A percentile compares a stretch with the other conserved stretches of the same genome.
Conservation (phyloP, 2,113 vertebrate genomes). For the Sciurus niger region DNA sequence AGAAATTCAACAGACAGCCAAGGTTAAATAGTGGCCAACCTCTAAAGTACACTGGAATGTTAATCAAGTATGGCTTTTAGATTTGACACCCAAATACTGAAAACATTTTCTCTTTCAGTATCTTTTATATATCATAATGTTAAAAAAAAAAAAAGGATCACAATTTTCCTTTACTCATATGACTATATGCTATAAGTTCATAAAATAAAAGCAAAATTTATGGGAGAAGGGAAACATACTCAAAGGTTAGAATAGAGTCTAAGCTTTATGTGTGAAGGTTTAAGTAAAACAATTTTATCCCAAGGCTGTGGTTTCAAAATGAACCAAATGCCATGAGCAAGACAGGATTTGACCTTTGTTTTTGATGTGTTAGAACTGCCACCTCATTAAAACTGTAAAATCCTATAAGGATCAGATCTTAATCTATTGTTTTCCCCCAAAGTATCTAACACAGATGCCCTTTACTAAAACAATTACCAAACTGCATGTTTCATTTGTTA, state of each 20-base stretch:
- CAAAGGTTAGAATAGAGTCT: neutral
- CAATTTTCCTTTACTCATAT: neutral
- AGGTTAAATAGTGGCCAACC: constrained; percentile 4
- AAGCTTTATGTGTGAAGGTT: constrained; percentile 22
- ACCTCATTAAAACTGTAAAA: neutral
- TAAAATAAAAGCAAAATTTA: constrained; percentile 32
- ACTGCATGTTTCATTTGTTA: neutral
- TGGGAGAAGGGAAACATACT: neutral
- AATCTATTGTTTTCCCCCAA: neutral
- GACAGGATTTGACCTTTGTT: neutral
- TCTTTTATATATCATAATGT: constrained; percentile 37
- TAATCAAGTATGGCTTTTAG: constrained; percentile 35
- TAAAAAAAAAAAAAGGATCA: neutral
- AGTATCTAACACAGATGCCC: neutral
- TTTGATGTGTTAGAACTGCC: constrained; percentile 5
- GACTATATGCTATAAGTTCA: constrained; percentile 28
- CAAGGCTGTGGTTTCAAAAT: constrained; percentile 51
- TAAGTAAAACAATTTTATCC: constrained; percentile 54
- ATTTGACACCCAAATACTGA: constrained; percentile 4
- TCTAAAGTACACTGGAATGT: constrained; percentile 30
- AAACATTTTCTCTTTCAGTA: constrained; percentile 44
- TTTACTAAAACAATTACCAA: neutral
- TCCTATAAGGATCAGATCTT: neutral
- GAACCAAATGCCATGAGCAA: neutral
- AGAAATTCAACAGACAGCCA: neutral